A percentile compares a stretch with the other conserved stretches of the same genome.
These are phyloP conservation scores for Chymomyza fuscimana DNA, from an alignment of 2,888 invertebrate genomes.

Conservation along the genomic window DNA sequence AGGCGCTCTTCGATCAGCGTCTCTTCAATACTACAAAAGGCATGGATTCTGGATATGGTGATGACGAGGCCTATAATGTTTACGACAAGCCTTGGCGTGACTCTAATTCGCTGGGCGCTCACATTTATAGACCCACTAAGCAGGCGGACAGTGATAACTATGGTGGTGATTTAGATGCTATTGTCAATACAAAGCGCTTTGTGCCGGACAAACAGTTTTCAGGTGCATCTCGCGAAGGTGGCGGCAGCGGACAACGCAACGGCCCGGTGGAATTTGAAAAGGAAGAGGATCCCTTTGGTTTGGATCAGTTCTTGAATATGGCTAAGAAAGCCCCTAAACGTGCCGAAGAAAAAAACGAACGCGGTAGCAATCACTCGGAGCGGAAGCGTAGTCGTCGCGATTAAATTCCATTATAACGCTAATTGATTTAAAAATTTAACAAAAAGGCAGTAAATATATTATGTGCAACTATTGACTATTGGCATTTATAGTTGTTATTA, in stretches of 20 bases:
- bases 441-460: neutral
- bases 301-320: conserved; percentile 98
- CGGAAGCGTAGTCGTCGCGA: conserved; percentile 70
- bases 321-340: conserved; percentile 91
- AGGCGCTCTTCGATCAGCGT: conserved; percentile 95
- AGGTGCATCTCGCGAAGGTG: conserved; percentile 87
- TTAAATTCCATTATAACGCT: conserved; percentile 25
- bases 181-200: conserved; percentile 95
- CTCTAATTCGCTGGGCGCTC: conserved; percentile 90
- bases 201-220: conserved; percentile 98
- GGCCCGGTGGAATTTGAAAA: conserved; percentile 98
- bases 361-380: conserved; percentile 65
- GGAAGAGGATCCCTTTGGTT: conserved; percentile 95
- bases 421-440: neutral
- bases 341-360: conserved; percentile 80
- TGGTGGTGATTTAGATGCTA: conserved; percentile 93
- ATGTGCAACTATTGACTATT: conserved; percentile 3
- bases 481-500: conserved; percentile 27
- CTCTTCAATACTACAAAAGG: conserved; percentile 96
- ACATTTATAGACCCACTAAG: conserved; percentile 93
- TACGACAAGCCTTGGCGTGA: conserved; percentile 99
- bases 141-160: conserved; percentile 95
- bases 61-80: conserved; percentile 98
- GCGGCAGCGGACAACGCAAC: conserved; percentile 83
- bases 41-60: conserved; percentile 95